These are phyloP conservation scores for Cydia strobilella DNA, from an alignment of 1,140 invertebrate genomes.

Conservation along the genomic window DNA sequence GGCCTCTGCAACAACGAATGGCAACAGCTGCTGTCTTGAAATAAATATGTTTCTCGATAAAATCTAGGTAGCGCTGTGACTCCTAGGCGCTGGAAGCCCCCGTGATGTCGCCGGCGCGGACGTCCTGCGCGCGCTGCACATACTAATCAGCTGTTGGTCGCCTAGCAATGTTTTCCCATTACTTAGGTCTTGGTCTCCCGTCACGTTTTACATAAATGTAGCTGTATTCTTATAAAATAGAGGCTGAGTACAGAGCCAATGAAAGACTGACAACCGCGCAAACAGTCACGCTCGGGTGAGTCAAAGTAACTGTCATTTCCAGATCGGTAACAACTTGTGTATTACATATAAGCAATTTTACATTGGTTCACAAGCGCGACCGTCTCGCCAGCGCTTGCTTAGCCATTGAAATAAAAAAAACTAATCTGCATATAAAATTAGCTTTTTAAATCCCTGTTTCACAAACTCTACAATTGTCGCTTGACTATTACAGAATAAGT, in stretches of 20 bases:
- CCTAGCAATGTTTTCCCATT: neutral
- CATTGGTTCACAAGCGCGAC: too few relatives aligned
- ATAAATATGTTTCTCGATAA: neutral
- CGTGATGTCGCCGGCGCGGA: constrained; percentile 37
- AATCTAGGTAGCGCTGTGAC: neutral
- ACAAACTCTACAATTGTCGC: too few relatives aligned
- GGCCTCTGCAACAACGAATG: neutral
- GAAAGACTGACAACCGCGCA: neutral
- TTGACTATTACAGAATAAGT: too few relatives aligned
- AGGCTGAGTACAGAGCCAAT: neutral
- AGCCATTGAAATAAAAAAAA: too few relatives aligned
- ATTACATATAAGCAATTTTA: too few relatives aligned
- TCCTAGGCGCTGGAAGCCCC: neutral
- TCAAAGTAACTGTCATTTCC: too few relatives aligned
- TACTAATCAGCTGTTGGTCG: constrained; percentile 40
- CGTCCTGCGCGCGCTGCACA: constrained; percentile 41
- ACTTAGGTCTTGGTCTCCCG: neutral
- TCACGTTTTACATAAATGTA: neutral
- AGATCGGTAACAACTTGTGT: too few relatives aligned
- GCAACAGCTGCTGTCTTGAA: neutral
- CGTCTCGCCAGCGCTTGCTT: too few relatives aligned
- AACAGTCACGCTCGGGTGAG: neutral
- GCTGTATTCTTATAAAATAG: neutral
- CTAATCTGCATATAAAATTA: too few relatives aligned
- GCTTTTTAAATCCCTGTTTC: too few relatives aligned